Evolutionary conservation across 2,113 vertebrate species (phyloP).

Genomic region (Aphelocoma coerulescens): DNA sequence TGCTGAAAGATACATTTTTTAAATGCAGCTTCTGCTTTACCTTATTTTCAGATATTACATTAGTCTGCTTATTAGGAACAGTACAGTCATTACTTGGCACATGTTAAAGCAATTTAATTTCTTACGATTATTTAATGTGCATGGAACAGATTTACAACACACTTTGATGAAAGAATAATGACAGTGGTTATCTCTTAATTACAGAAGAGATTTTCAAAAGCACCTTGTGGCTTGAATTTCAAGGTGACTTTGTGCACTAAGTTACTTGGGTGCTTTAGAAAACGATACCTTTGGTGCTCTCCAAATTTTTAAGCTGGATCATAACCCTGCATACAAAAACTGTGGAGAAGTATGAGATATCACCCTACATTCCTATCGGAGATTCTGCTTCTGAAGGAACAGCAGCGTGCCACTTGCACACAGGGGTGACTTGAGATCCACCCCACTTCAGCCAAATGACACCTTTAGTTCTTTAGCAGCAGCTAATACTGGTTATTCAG

Average conservation of each 20-base stretch:
- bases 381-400: neutral
- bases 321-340: neutral
- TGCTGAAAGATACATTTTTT: neutral
- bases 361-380: fast-evolving
- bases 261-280: neutral
- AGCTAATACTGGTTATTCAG: neutral
- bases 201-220: neutral
- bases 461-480: neutral
- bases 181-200: conserved; percentile 13
- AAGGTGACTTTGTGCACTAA: neutral
- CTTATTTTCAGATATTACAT: neutral
- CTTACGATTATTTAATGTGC: neutral
- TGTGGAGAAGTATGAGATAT: neutral
- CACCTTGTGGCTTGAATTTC: neutral
- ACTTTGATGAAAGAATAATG: neutral
- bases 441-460: neutral
- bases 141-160: neutral
- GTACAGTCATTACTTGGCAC: neutral
- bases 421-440: neutral
- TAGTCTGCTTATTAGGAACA: neutral
- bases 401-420: fast-evolving
- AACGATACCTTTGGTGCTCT: neutral
- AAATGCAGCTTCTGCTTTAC: neutral
- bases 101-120: neutral
- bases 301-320: neutral